Percentiles rank a stretch among this genome's conserved stretches.
Evolutionary conservation across 2,797 vertebrate species (phyloP).

Genomic region (Typhlichthys subterraneus): DNA sequence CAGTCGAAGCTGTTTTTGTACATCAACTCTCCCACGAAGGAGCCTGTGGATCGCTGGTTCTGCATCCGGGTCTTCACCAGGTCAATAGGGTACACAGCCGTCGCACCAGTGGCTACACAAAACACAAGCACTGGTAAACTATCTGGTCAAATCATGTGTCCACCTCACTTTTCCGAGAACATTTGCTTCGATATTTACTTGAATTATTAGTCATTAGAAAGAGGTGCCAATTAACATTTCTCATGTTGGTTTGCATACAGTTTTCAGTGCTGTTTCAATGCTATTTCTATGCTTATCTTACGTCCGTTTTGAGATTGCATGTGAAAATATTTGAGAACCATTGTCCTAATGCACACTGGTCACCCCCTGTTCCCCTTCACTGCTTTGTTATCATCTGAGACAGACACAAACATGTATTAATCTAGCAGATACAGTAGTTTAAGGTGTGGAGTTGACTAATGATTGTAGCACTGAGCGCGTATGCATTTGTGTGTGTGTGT

Average conservation of each 20-base stretch:
- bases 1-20: constrained; percentile 98
- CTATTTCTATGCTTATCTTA: no score
- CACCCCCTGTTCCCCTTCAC: background rate
- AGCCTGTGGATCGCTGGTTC: constrained; percentile 90
- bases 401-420: background rate
- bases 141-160: background rate
- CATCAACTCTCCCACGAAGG: constrained; percentile 92
- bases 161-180: background rate
- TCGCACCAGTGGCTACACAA: constrained; percentile 88
- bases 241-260: background rate
- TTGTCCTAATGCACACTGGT: background rate
- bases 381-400: background rate
- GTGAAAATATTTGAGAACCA: no score
- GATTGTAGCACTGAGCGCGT: constrained; percentile 9
- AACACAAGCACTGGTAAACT: constrained; percentile 23
- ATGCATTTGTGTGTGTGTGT: constrained; percentile 12
- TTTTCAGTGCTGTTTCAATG: no score
- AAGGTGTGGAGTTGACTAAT: background rate
- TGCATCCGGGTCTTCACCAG: constrained; percentile 98
- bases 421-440: constrained; percentile 6
- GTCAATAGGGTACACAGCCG: constrained; percentile 94
- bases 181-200: background rate
- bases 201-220: background rate
- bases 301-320: no score
- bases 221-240: background rate